Evolutionary conservation across 2,113 vertebrate genomes (phyloP), one percentile per base, ranked within the genome.

Genomic region (Albula glossodonta): DNA sequence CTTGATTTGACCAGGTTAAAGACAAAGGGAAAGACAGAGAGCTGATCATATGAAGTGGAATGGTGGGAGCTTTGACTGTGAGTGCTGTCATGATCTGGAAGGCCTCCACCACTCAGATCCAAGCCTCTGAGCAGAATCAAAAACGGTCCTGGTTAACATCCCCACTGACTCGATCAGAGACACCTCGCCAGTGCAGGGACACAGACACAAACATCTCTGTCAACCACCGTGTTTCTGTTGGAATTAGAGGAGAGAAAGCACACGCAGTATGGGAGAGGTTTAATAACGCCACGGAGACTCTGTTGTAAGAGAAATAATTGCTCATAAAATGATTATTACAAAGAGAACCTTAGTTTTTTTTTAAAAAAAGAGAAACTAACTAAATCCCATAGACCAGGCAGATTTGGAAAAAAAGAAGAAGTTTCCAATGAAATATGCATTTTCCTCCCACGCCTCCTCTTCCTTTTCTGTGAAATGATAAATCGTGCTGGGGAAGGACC

Each of bases 401-500:
- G 63, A 8, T 25, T 25, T 50, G 7, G 74, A 89, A 88, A 63
- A 89, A 84, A 87, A 85, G 88, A 89, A 90, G 91, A 92, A 91
- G 88, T 86, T 87, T 83, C 31, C 60, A 31, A 87, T 92, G 92
- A 92, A 94, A 94, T 92, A 94, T 93, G 92, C 90, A 93, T 80
- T 80, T 80, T 11, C 17, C 15, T 25, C 41, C 22, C 48, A 81
- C 60, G 60, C 60, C 17, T 66, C 5, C 22, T 22, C 12, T 51
- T 8, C 50, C 25, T 86, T 91, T 91, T 91, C 86, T 57, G 78
- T 89, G 84, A 87, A 90, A 95, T 96, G 94, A 96, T 94, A 94
- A 96, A 97, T 94, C 94, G 92, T 91, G 81, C 88, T 90, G 94
- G 91, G 92, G 87, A 90, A 83, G 84, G 90, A 95, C 92, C 90